Base-by-base conservation (phyloP, 2,113 vertebrate species). In the Mesoclemmys tuberculata region DNA sequence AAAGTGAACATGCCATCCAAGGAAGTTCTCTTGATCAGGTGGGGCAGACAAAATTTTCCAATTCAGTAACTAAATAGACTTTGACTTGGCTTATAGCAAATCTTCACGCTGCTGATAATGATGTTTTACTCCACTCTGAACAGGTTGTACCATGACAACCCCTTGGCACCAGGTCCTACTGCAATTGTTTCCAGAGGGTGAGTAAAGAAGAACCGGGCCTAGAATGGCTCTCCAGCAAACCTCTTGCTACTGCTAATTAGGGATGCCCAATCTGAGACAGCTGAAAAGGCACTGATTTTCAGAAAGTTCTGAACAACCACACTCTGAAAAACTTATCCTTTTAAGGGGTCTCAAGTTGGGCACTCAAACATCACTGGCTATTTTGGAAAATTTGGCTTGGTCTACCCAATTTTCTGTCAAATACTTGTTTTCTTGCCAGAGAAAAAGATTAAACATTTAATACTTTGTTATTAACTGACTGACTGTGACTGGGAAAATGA, bases 391-490 rank as follows among this genome's bases (percentile, higher is more conserved):
- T 35, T n/a, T 68, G 64, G 16, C 35, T 68, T n/a, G 19, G 13
- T n/a, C 35, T 68, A 68, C n/a, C 35, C 8, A 19, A 68, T n/a
- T 68, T n/a, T n/a, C 64, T n/a, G 8, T n/a, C 35, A 77, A 81
- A 79, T 80, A 46, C 71, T 35, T 86, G 81, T 78, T 96, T 94
- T 89, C 68, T 95, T 91, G 90, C 78, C 61, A 29, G 86, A 27
- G 64, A 68, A 90, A 78, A 93, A 52, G 80, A 87, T 92, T 87
- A 95, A 87, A 54, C 41, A 90, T 56, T 75, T 71, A 46, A 24
- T 90, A 90, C 35, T 78, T 74, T 71, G 54, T 12, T 22, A 31
- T 27, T 80, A 78, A 78, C 49, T 44, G 35, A 52, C 82, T 75
- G 31, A 41, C 49, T 4, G 48, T 89, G 82, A 49, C 75, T 91